Evolutionary conservation across 92 coral and sea anemone genomes (phyloP), one percentile per base, ranked within the genome.

Genomic region (Porites cylindrica): DNA sequence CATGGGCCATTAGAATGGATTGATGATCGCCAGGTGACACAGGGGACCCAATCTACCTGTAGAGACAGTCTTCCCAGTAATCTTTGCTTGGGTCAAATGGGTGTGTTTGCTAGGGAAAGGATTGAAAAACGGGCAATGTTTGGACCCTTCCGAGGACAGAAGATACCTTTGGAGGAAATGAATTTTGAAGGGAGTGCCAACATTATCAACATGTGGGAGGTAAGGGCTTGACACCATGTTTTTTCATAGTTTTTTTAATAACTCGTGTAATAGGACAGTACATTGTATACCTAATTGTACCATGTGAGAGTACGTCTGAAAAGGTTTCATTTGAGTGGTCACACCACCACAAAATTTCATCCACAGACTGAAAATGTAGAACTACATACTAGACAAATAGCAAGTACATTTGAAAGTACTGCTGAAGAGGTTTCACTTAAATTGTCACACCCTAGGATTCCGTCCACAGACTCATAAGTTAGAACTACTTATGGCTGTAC

Each of bases 1-100:
- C 83, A 85, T 52, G 89, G 89, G 16, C 89, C 83, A 19, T 69
- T 85, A 16, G 82, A 66, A 65, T 85, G 89, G 89, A 29, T 66
- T 66, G 70, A 52, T 23, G 83, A 85, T 12, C 21, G 29, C 73
- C 72, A 72, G 43, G 17, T 80, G 19, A 70, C 12, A 19, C 68
- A 20, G 61, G 17, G 50, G 2, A 54, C 51, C 26, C 75, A 59
- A 66, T 76, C 70, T 1, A 4, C 43, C 3, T 32, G 43, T 32
- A 77, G 59, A 12, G 70, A 32, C 56, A 72, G 76, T 53, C 59
- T 85, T 11, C 89, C 89, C 13, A 85, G 70, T 59, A 60, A 58
- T 56, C 76, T 85, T 68, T 76, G 53, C 70, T 68, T 85, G 14
- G 83, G 77, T n/a, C 82, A 77, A 18, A 19, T 77, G 77, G 89